Evolutionary conservation across 1,140 invertebrate genomes (phyloP), one percentile per base, ranked within the genome.

Genomic region (Drosophila kanapiae): DNA sequence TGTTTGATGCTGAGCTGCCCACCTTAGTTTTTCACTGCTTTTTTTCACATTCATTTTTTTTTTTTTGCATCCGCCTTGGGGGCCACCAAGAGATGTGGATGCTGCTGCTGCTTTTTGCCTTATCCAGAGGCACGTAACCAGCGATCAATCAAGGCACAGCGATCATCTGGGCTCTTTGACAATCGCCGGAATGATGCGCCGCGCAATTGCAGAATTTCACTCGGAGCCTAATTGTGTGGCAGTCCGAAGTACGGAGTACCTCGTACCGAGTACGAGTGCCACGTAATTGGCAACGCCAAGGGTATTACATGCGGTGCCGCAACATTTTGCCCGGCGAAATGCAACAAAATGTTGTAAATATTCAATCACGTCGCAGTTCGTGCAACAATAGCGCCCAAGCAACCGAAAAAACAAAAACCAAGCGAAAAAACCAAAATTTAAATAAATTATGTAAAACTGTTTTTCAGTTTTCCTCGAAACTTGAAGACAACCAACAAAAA

Each of bases 321-420:
- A 83, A 75, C 59, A 49, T 74, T 72, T 61, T 74, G 69, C 68
- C 72, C 45, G 61, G 76, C 48, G 67, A 88, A 87, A 84, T 70
- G 68, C 77, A 78, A 75, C 80, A 69, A 87, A 87, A 87, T 87
- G 84, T 84, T 87, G 85, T 75, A 87, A 88, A 87, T 87, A 90
- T 87, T 87, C 84, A 87, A 87, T 87, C 84, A 87, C 85, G 84
- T 87, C 85, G 85, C 88, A 90, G 58, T 88, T 87, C 84, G 84
- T 87, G 84, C 84, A 84, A 90, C 85, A 83, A 70, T 54, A 68
- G 62, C 59, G 62, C 59, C 61, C 23, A 40, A 33, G 23, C 54
- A 29, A 49, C 45, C 49, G 13, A 77, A 68, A 69, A 56, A 40
- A n/a, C n/a, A 51, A 35, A 35, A 3, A 3, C n/a, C 49, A 13